These are phyloP conservation scores for Channallabes apus DNA, from an alignment of 2,797 vertebrate species.

Conservation along the genomic window DNA sequence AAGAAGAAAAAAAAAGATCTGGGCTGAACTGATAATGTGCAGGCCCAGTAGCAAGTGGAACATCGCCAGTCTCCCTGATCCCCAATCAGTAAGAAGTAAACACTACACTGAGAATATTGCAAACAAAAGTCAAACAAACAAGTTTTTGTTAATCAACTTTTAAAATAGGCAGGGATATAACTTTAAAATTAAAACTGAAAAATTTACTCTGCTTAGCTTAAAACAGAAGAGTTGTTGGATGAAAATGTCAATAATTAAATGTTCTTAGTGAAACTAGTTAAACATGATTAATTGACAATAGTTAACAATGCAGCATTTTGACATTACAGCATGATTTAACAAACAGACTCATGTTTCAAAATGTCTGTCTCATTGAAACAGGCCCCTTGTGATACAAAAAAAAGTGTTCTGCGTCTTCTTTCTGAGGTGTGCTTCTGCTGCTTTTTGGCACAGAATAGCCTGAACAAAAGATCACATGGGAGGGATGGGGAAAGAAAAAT, in stretches of 20 bases:
- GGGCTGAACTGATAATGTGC: slow-evolving; percentile 57
- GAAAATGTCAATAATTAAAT: neutral
- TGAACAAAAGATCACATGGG: slow-evolving; percentile 20
- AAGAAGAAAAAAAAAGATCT: slow-evolving; percentile 52
- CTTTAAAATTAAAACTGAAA: slow-evolving; percentile 45
- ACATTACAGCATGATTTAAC: neutral
- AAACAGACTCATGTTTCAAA: neutral
- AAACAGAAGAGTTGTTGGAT: neutral
- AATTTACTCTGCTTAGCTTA: slow-evolving; percentile 21
- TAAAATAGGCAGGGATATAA: too few species aligned
- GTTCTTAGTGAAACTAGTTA: neutral
- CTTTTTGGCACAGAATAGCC: slow-evolving; percentile 9
- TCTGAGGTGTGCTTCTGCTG: slow-evolving; percentile 13
- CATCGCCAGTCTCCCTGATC: slow-evolving; percentile 51
- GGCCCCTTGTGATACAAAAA: neutral
- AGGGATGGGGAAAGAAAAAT: slow-evolving; percentile 26
- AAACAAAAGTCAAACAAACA: slow-evolving; percentile 56
- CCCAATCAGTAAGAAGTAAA: slow-evolving; percentile 55
- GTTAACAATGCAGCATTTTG: neutral
- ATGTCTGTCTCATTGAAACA: neutral
- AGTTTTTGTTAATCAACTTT: slow-evolving; percentile 56
- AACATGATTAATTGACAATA: neutral
- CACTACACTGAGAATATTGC: slow-evolving; percentile 49
- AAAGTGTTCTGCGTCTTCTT: neutral
- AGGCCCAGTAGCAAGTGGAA: slow-evolving; percentile 54